A percentile compares a stretch with the other conserved stretches of the same genome.
These are phyloP conservation scores for Felis chaus DNA, from an alignment of 2,113 vertebrate genomes.

Conservation along the genomic window DNA sequence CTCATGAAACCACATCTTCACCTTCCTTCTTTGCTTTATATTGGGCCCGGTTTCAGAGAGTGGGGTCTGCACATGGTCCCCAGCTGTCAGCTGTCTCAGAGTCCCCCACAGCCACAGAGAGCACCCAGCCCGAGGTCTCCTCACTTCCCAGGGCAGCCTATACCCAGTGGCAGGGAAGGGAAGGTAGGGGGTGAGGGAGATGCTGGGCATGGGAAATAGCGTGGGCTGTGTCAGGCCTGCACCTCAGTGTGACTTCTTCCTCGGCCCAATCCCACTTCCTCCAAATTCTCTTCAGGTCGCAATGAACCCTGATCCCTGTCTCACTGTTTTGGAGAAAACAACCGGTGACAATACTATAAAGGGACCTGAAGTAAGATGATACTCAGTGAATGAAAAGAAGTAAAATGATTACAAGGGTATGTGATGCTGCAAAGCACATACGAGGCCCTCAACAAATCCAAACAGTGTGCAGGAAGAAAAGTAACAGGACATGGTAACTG, in stretches of 20 bases:
- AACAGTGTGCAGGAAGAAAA: not conserved
- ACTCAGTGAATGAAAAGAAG: not conserved
- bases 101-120: not conserved
- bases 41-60: not conserved
- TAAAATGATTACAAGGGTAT: not conserved
- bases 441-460: not conserved
- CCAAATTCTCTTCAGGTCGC: not conserved
- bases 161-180: not conserved
- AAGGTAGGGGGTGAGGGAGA: not conserved
- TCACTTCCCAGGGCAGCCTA: too few relatives aligned
- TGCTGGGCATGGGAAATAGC: not conserved
- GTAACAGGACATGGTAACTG: not conserved
- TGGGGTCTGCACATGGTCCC: not conserved
- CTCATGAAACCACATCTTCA: not conserved
- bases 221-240: too few relatives aligned
- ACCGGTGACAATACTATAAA: not conserved
- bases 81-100: not conserved
- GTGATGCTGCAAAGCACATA: not conserved
- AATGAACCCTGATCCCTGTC: not conserved
- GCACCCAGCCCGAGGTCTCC: not conserved
- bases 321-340: not conserved
- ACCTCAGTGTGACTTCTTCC: not conserved
- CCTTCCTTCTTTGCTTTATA: not conserved
- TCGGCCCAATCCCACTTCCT: not conserved
- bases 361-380: not conserved